Evolutionary conservation across 2,888 invertebrate genomes (phyloP).

Genomic region (Hydroisotoma schaefferi): DNA sequence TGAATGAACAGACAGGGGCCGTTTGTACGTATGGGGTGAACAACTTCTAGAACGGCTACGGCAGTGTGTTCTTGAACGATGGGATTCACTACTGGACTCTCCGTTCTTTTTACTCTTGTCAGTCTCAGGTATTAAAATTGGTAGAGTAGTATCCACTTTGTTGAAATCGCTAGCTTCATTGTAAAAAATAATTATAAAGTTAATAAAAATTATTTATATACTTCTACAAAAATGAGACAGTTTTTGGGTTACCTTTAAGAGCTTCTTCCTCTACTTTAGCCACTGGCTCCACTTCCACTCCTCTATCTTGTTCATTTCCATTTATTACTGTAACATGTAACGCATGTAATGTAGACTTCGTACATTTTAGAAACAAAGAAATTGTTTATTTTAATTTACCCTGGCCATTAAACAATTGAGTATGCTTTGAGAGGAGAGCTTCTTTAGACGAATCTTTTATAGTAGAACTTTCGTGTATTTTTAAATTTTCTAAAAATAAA

Average conservation of each 20-base stretch:
- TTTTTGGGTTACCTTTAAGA: not conserved
- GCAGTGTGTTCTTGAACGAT: slow-evolving; percentile 22
- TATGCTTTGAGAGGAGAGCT: not conserved
- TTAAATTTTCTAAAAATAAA: slow-evolving; percentile 43
- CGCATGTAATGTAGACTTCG: too few species aligned
- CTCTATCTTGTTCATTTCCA: not conserved
- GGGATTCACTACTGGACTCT: slow-evolving; percentile 13
- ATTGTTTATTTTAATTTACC: not conserved
- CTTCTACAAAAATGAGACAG: not conserved
- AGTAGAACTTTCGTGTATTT: slow-evolving; percentile 1
- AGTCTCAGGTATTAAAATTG: not conserved
- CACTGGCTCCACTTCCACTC: slow-evolving; percentile 20
- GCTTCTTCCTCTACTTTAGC: not conserved
- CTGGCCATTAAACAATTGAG: too few species aligned
- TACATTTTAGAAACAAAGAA: too few species aligned
- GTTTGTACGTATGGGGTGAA: slow-evolving; percentile 1
- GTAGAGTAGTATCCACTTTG: slow-evolving; percentile 12
- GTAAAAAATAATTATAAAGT: not conserved
- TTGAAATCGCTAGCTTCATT: not conserved
- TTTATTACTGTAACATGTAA: too few species aligned
- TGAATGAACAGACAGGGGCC: slow-evolving; percentile 11
- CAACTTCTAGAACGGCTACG: slow-evolving; percentile 19
- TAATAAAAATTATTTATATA: not conserved
- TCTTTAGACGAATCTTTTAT: not conserved
- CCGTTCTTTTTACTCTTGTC: slow-evolving; percentile 16